phyloP scores from a whole-genome alignment of 35 echinoderm and acorn worm species.

The Apostichopus parvimensis region DNA sequence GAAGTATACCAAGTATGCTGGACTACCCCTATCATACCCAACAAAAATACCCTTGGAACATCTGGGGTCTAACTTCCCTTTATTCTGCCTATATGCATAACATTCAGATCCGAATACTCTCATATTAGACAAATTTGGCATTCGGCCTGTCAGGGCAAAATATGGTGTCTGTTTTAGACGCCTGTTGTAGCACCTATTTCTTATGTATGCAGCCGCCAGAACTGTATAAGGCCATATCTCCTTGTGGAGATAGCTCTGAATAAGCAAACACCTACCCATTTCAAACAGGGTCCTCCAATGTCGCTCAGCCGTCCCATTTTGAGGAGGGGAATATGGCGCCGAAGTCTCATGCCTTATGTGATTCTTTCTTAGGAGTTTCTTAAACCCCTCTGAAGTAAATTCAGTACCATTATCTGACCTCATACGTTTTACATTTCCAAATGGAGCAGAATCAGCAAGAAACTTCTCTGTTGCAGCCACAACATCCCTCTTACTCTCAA shows the following conservation, averaged over 20 bases:
- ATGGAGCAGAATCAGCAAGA: slow-evolving; percentile 28
- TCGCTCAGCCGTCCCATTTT: slow-evolving; percentile 68
- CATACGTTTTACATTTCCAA: slow-evolving; percentile 54
- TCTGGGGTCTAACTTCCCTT: background rate
- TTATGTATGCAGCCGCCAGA: slow-evolving; percentile 29
- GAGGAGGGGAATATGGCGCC: slow-evolving; percentile 63
- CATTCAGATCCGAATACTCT: background rate
- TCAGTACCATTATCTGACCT: slow-evolving; percentile 56
- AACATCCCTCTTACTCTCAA: slow-evolving; percentile 51
- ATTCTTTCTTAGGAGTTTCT: slow-evolving; percentile 22
- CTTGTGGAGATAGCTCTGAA: slow-evolving; percentile 48
- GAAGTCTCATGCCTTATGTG: slow-evolving; percentile 57
- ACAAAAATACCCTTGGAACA: slow-evolving; percentile 8
- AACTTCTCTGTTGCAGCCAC: slow-evolving; percentile 41
- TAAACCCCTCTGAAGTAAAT: slow-evolving; percentile 9
- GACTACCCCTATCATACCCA: background rate
- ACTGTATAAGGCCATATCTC: slow-evolving; percentile 51
- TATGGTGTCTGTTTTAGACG: slow-evolving; percentile 21
- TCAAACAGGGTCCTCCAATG: slow-evolving; percentile 60
- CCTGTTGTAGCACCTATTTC: slow-evolving; percentile 47
- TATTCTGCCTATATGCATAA: slow-evolving; percentile 35
- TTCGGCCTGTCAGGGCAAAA: no score
- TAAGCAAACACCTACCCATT: slow-evolving; percentile 57
- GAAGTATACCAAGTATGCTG: slow-evolving; percentile 60
- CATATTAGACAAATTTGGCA: no score